Conservation (phyloP, 2,888 invertebrate genomes). For the Mesorhabditis belari region DNA sequence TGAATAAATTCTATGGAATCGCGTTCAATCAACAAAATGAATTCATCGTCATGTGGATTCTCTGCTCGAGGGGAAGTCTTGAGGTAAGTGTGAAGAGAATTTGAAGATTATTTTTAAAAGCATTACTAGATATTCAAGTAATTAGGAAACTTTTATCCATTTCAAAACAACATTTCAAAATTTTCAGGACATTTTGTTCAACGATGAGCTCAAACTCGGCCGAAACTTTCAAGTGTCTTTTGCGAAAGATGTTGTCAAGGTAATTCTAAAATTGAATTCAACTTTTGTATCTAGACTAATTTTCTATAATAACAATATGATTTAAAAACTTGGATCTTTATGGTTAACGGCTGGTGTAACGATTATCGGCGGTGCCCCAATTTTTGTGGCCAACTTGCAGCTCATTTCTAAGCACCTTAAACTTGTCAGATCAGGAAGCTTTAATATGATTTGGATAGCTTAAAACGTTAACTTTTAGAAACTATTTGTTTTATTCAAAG, state of each 20-base stretch:
- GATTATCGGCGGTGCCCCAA: too few relatives aligned
- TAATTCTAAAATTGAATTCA: slow-evolving; percentile 1
- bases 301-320: not conserved
- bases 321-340: too few relatives aligned
- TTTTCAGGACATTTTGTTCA: slow-evolving; percentile 48
- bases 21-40: slow-evolving; percentile 52
- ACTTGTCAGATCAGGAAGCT: not conserved
- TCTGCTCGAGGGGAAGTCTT: slow-evolving; percentile 46
- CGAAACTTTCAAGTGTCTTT: slow-evolving; percentile 52
- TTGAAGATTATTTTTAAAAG: not conserved
- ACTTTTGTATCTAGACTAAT: not conserved
- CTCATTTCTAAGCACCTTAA: too few relatives aligned
- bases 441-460: too few relatives aligned
- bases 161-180: not conserved
- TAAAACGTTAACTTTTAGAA: not conserved
- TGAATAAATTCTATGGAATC: slow-evolving; percentile 52
- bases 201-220: slow-evolving; percentile 50
- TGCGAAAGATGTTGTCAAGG: slow-evolving; percentile 51
- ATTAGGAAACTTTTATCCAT: not conserved
- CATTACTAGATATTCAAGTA: not conserved
- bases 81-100: slow-evolving; percentile 20
- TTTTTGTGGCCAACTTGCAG: too few relatives aligned
- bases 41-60: slow-evolving; percentile 47
- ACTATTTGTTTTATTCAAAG: too few relatives aligned
- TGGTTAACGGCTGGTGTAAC: too few relatives aligned